A percentile compares a stretch with the other conserved stretches of the same genome.
phyloP scores from a whole-genome alignment of 2,113 vertebrate species.

The Rattus norvegicus region GRCr8 NC_086026.1:16198501-16199000 shows the following conservation, averaged over 20 bases:
- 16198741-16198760: not conserved
- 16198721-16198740: not conserved
- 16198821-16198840: not conserved
- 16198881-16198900: not conserved
- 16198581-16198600: not conserved
- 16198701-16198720: not conserved
- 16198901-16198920: not conserved
- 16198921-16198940: not conserved
- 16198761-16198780: not conserved
- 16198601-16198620: not conserved
- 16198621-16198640: not conserved
- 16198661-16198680: not conserved
- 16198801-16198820: conserved; percentile 7
- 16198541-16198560: not conserved
- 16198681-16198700: not conserved
- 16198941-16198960: not conserved
- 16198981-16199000: not conserved
- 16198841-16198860: not conserved
- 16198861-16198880: not conserved
- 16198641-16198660: not conserved
- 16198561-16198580: not conserved
- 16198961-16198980: not conserved
- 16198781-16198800: not conserved
- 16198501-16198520: not conserved
- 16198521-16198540: not conserved